Base-by-base conservation (phyloP, 2,113 vertebrate genomes). In the Gymnocephalus cernua region DNA sequence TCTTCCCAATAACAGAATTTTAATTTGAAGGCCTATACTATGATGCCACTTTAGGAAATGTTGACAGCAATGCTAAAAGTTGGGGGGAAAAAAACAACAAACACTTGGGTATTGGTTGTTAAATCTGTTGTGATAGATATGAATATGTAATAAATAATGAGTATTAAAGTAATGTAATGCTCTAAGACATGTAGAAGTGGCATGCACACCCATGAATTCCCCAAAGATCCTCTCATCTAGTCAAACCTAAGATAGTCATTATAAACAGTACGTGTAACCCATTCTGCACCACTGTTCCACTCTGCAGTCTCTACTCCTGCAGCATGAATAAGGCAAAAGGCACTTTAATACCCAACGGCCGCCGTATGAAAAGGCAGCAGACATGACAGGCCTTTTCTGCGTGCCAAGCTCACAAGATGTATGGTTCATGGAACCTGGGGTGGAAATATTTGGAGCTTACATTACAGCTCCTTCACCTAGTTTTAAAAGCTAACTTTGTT, bases 261-360 rank as follows among this genome's bases (percentile, higher is more conserved):
- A 59, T 77, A 70, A 90, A 84, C 78, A 79, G 59, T 65, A 18
- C 29, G 77, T 82, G 15, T 74, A 68, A 78, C 80, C 72, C 47
- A 62, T 84, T 86, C 74, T 65, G 72, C 81, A 51, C 32, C 65
- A 12, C 66, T 15, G 65, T 53, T 15, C 62, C 62, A 3, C 75
- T 75, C 65, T 18, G 79, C 72, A 69, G 85, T 48, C 69, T 74
- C 69, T 18, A 0, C 58, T 72, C 18, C 35, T 50, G 80, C 63
- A 27, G 44, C 88, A 89, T 92, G 78, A 87, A 91, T 90, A 91
- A 91, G 29, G 59, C 79, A 89, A 71, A 78, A 88, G 78, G 80
- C 82, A 80, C 89, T 86, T 87, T 74, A 86, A 86, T 67, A 69
- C 83, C 86, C 56, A 84, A 74, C 81, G 72, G 45, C 74, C 2